A percentile compares a stretch with the other conserved stretches of the same genome.
phyloP scores from a whole-genome alignment of 2,113 vertebrate species.

The Pleuronectes platessa region DNA sequence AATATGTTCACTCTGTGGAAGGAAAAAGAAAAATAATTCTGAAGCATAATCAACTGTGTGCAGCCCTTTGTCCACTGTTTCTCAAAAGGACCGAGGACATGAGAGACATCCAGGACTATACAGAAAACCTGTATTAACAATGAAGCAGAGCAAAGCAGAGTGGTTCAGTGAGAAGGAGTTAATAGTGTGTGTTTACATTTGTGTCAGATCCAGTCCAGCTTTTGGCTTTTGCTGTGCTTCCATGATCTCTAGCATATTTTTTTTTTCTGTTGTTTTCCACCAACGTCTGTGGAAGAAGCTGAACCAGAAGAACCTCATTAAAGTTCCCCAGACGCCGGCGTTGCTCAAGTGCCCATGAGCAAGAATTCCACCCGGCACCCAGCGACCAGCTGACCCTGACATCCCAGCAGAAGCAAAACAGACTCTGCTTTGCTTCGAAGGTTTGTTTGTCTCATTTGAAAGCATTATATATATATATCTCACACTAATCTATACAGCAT shows the following conservation, averaged over 20 bases:
- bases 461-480: slow-evolving; percentile 12
- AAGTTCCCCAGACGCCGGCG: background rate
- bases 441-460: slow-evolving; percentile 17
- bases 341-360: background rate
- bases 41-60: slow-evolving; percentile 3
- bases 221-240: slow-evolving; percentile 4
- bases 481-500: slow-evolving; percentile 9
- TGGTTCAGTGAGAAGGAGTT: slow-evolving; percentile 37
- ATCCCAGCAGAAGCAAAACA: background rate
- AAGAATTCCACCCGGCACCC: background rate
- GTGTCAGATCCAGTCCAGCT: slow-evolving; percentile 32
- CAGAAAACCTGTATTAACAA: slow-evolving; percentile 4
- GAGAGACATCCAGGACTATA: slow-evolving; percentile 1
- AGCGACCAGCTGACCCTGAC: slow-evolving; percentile 5
- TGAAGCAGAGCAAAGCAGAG: slow-evolving; percentile 2
- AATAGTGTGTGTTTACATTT: slow-evolving; percentile 20
- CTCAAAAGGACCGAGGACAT: background rate
- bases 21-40: slow-evolving; percentile 1
- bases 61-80: slow-evolving; percentile 5
- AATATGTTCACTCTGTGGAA: slow-evolving; percentile 1
- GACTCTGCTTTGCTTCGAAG: background rate
- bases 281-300: slow-evolving; percentile 10
- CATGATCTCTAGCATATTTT: background rate
- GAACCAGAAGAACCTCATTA: background rate
- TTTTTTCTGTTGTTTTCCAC: background rate